Evolutionary conservation across 2,113 vertebrate species (phyloP).

Genomic region (Phylloscopus whistleri): DNA sequence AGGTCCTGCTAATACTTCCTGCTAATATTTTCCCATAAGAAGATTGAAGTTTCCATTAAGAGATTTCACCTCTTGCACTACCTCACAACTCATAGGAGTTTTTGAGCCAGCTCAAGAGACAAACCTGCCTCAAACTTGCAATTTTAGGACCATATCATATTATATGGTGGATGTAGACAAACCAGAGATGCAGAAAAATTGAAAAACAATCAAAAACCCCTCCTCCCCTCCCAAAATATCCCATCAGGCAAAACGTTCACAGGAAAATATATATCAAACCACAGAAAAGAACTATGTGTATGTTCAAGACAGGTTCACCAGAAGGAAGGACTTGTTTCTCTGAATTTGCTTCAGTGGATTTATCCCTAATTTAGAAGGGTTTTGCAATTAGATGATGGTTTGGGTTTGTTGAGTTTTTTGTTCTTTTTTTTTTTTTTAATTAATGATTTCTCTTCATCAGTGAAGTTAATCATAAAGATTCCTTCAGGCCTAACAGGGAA

Average conservation of each 20-base stretch:
- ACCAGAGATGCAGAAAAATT: not conserved
- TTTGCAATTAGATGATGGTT: not conserved
- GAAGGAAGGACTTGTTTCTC: not conserved
- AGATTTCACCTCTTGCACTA: not conserved
- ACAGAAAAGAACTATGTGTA: not conserved
- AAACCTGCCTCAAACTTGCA: not conserved
- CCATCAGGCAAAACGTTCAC: not conserved
- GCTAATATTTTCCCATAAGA: not conserved
- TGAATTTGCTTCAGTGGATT: not conserved
- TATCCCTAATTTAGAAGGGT: not conserved
- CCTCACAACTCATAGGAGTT: not conserved
- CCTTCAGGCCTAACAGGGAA: not conserved
- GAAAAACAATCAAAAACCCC: not conserved
- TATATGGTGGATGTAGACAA: not conserved
- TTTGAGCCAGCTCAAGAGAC: not conserved
- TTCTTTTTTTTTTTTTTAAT: not conserved
- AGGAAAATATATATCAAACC: not conserved
- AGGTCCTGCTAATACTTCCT: not conserved
- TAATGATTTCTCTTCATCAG: not conserved
- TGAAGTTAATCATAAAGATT: not conserved
- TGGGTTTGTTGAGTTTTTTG: accelerated
- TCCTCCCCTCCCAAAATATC: accelerated
- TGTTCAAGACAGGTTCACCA: not conserved
- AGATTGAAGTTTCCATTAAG: not conserved
- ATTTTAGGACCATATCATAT: not conserved